These are phyloP conservation scores for Macrochelys suwanniensis DNA, from an alignment of 2,797 vertebrate species.

Conservation along the genomic window DNA sequence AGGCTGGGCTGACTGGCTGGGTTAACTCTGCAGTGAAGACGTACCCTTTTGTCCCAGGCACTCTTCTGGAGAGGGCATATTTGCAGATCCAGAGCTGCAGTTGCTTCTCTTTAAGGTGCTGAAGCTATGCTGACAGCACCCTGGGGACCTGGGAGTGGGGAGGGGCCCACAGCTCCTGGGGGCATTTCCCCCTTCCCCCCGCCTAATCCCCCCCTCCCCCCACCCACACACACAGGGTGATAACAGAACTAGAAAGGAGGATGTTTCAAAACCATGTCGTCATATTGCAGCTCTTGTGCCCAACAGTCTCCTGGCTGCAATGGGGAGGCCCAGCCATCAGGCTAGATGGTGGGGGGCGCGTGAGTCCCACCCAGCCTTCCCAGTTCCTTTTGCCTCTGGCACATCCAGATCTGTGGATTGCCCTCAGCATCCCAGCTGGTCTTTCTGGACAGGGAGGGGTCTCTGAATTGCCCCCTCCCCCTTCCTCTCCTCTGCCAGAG, in stretches of 20 bases:
- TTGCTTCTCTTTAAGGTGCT: fast-evolving
- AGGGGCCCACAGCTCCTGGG: not conserved
- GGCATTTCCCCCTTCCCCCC: no score
- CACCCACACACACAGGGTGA: not conserved
- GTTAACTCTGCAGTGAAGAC: no score
- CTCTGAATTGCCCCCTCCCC: not conserved
- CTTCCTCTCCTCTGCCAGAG: not conserved
- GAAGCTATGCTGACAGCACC: not conserved
- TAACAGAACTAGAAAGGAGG: conserved; percentile 45
- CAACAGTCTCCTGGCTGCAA: not conserved
- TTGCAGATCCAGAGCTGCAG: not conserved
- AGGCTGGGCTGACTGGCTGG: not conserved
- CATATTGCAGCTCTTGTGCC: not conserved
- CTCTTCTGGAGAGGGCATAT: not conserved
- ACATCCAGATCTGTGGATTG: not conserved
- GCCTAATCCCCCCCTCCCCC: no score
- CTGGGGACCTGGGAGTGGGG: not conserved
- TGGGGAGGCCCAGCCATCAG: not conserved
- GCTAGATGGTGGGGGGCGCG: fast-evolving
- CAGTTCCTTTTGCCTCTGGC: not conserved
- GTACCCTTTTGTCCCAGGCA: not conserved
- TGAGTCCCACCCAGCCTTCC: not conserved
- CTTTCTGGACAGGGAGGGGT: not conserved
- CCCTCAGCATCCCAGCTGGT: not conserved
- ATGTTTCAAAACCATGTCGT: conserved; percentile 55